phyloP scores from a whole-genome alignment of 2,113 vertebrate species.

The Corynorhinus townsendii region DNA sequence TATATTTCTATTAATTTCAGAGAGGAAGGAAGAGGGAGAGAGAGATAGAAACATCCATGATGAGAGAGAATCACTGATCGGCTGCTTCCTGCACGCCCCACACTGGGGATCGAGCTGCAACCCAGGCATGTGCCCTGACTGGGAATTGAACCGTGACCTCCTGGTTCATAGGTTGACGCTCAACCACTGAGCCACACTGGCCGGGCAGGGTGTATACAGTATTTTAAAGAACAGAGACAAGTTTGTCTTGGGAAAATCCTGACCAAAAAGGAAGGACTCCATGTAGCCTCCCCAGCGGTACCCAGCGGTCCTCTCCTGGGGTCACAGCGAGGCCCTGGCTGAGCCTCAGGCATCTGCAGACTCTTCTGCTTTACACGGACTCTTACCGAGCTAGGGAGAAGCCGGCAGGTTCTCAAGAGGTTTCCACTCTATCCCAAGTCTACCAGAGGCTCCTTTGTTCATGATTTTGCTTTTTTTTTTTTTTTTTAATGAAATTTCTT shows the following conservation, averaged over 20 bases:
- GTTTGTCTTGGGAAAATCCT: constrained; percentile 33
- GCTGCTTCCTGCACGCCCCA: too few species aligned
- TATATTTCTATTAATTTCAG: too few species aligned
- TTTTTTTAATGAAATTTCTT: neutral
- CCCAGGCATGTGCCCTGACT: too few species aligned
- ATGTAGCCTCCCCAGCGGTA: neutral
- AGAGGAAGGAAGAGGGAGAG: too few species aligned
- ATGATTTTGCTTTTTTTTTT: neutral
- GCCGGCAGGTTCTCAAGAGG: neutral
- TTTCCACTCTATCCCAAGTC: neutral
- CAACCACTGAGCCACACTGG: too few species aligned
- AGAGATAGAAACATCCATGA: too few species aligned
- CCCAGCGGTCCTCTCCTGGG: neutral
- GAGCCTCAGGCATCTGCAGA: neutral
- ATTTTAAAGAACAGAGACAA: constrained; percentile 31
- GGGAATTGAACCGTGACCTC: too few species aligned
- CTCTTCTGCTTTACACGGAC: neutral
- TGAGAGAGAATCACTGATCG: too few species aligned
- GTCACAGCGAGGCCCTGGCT: neutral
- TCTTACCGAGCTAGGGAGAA: neutral
- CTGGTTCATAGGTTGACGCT: too few species aligned
- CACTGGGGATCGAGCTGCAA: too few species aligned
- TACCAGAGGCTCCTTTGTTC: neutral
- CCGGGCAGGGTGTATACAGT: too few species aligned
- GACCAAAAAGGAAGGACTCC: constrained; percentile 18